phyloP scores from a whole-genome alignment of 2,113 vertebrate species.

The Bubo scandiacus region DNA sequence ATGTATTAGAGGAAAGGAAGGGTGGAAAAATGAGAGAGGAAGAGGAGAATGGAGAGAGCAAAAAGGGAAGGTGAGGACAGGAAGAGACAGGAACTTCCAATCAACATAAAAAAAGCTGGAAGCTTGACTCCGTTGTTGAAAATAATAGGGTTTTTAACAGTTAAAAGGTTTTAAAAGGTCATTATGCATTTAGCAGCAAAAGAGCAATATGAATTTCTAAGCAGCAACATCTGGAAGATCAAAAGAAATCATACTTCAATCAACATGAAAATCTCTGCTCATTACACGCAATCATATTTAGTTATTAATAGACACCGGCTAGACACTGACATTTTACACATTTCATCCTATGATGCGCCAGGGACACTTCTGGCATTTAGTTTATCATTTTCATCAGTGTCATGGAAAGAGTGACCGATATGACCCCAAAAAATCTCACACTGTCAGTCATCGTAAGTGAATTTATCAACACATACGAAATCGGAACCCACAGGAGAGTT shows the following conservation, averaged over 20 bases:
- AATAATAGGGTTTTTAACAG: slow-evolving; percentile 48
- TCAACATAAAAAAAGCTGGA: background rate
- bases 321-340: slow-evolving; percentile 81
- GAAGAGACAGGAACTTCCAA: background rate
- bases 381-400: slow-evolving; percentile 83
- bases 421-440: slow-evolving; percentile 84
- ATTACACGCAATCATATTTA: slow-evolving; percentile 80
- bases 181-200: slow-evolving; percentile 58
- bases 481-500: slow-evolving; percentile 80
- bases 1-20: background rate
- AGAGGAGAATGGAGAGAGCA: background rate
- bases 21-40: background rate
- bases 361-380: slow-evolving; percentile 88
- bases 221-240: slow-evolving; percentile 82
- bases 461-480: slow-evolving; percentile 89
- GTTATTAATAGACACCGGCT: slow-evolving; percentile 82
- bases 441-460: slow-evolving; percentile 90
- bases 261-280: slow-evolving; percentile 80
- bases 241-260: slow-evolving; percentile 80
- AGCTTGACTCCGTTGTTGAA: background rate
- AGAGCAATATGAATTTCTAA: slow-evolving; percentile 75
- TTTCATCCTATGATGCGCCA: slow-evolving; percentile 80
- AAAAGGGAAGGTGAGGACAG: background rate
- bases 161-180: slow-evolving; percentile 73
- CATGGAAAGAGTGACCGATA: slow-evolving; percentile 77